Base-by-base conservation (phyloP, 2,888 invertebrate species). In the Dicroscelio sp. region DNA sequence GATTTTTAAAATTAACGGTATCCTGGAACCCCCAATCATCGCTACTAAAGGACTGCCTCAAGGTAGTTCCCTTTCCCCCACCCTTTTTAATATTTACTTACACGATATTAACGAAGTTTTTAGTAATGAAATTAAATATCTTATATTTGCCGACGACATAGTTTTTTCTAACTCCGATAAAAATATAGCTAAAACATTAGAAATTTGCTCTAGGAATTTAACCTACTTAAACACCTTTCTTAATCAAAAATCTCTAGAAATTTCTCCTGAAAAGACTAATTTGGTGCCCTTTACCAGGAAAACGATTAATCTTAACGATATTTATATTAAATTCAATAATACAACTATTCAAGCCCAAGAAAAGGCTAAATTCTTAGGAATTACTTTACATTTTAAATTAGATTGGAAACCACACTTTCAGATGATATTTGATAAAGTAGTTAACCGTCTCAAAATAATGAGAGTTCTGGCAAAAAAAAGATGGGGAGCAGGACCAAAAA, bases 31-130 rank as follows among this genome's bases (percentile, higher is more conserved):
- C 4, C 1, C 71, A 14, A 27, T 55, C 2, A 52, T 8, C 3
- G 76, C 76, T 10, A 60, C 76, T 35, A 76, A 76, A 30, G 73
- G 52, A 5, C 75, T 75, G 0, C 75, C 75, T 1, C 75, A 75
- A 43, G 71, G 43, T 1, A 71, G 71, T 30, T 43, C 48, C 14
- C 30, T 71, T 4, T 71, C 71, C 27, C 71, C 71, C 8, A 71
- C 48, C 2, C 27, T 71, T 1, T 67, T 67, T n/a, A 67, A 67
- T 25, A 4, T 67, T 8, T 67, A 67, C 25, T 5, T 58, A 6
- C 69, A 35, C 23, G 69, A 69, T 69, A 38, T 69, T n/a, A 23
- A 69, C 2, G 1, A 2, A 20, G 35, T 30, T 6, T 69, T 69
- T 35, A 25, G n/a, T 12, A 23, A 38, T 23, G 10, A 6, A 6